phyloP scores from a whole-genome alignment of 2,797 vertebrate species.

The Phataginus tricuspis region DNA sequence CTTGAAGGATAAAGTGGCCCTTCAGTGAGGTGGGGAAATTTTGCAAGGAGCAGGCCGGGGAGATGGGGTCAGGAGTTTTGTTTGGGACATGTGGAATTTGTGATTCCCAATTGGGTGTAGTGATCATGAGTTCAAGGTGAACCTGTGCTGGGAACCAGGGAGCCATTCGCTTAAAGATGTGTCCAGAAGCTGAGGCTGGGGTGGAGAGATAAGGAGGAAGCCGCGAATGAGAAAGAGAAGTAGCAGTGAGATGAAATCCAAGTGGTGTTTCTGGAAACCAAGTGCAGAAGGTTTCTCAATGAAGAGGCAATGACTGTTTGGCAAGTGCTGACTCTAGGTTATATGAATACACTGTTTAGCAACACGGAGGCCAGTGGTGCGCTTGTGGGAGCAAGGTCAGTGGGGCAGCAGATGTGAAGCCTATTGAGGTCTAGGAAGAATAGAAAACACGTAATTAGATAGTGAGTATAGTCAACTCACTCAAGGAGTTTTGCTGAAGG shows the following conservation, averaged over 20 bases:
- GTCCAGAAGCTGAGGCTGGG: not conserved
- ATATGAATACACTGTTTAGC: not conserved
- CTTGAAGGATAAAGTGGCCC: not conserved
- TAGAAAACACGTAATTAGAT: not conserved
- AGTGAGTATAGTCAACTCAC: not conserved
- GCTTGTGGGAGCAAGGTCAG: not conserved
- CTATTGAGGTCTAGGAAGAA: not conserved
- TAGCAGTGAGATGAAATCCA: too few species aligned
- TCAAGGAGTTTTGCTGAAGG: not conserved
- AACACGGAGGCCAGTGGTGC: not conserved
- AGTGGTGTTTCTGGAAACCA: not conserved
- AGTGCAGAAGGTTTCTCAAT: not conserved
- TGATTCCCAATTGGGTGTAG: not conserved
- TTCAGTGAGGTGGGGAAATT: not conserved
- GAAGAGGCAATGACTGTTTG: not conserved
- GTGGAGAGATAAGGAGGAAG: not conserved
- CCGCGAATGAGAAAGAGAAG: not conserved
- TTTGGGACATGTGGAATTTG: not conserved
- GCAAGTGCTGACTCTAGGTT: not conserved
- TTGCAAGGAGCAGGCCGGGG: not conserved
- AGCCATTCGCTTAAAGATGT: not conserved
- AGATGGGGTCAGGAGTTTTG: not conserved
- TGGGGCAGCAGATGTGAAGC: not conserved
- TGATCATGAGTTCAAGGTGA: not conserved
- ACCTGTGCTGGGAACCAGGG: not conserved